Conservation (phyloP, 2,113 vertebrate genomes). For the Gymnocephalus cernua region DNA sequence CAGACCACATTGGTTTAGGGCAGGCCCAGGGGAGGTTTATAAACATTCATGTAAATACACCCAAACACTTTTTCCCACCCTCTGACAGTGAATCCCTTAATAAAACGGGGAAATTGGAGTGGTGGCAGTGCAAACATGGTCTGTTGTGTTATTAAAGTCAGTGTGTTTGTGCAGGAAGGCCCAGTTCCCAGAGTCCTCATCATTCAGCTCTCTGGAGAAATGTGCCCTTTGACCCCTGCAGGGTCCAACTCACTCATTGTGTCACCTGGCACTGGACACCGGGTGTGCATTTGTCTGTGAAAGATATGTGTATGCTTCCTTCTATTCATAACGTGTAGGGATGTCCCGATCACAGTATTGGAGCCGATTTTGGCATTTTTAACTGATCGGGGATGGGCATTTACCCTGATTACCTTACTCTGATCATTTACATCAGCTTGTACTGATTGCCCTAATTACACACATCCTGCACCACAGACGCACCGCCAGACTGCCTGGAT, state of each 20-base stretch:
- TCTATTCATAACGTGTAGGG: neutral
- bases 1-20: conserved; percentile 34
- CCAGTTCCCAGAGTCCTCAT: conserved; percentile 70
- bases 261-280: conserved; percentile 55
- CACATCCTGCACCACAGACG: too few species aligned
- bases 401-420: too few species aligned
- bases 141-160: conserved; percentile 70
- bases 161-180: conserved; percentile 69
- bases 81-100: conserved; percentile 63
- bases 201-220: conserved; percentile 57
- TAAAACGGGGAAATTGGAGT: conserved; percentile 71
- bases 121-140: conserved; percentile 71
- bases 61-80: conserved; percentile 55
- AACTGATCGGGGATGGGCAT: too few species aligned
- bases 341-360: too few species aligned
- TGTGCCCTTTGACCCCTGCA: conserved; percentile 58
- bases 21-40: conserved; percentile 21
- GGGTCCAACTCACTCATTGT: conserved; percentile 25
- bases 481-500: too few species aligned
- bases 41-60: conserved; percentile 42
- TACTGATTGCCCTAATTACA: too few species aligned
- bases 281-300: neutral
- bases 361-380: too few species aligned
- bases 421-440: too few species aligned
- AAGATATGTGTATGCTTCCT: neutral